Evolutionary conservation across 2,797 vertebrate genomes (phyloP), one percentile per base, ranked within the genome.

Genomic region (Coluber constrictor): DNA sequence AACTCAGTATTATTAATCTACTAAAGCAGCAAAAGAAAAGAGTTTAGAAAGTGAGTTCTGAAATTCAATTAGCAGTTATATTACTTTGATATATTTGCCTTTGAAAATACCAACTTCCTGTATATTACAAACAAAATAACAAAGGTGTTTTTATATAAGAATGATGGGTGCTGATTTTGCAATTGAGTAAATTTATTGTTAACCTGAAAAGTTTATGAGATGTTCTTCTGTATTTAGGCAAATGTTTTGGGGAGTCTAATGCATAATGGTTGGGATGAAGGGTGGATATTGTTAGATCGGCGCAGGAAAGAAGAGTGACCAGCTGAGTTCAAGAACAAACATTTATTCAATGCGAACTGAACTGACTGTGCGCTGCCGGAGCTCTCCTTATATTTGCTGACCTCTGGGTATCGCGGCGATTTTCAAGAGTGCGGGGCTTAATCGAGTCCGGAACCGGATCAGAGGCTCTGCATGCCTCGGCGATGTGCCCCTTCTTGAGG

Each of bases 181-280:
- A 93, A 93, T 37, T 0, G 3, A 93, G 90, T 60, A 66, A 91
- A 95, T 92, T 63, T 0, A 0, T 60, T 43, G n/a, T 55, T 94
- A 93, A 86, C 37, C 79, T 88, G 83, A 83, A 43, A 25, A 87
- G 23, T 74, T 88, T 43, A 79, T n/a, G 87, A 74, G 12, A 15
- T 5, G 27, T 54, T 87, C 13, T 37, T 54, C 51, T 92, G 11
- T 92, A 32, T 66, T 92, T 16, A 95, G 93, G 92, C 93, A 63
- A 63, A 61, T 27, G 27, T 87, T 89, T 61, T 0, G 0, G 60
- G 94, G 61, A 60, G 0, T 0, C 11, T 63, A 6, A 60, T 57
- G 92, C 89, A 90, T 94, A 92, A 90, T 91, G 86, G 57, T 94
- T 92, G n/a, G 94, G 15, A 47, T 57, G 29, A 94, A 89, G 87